Evolutionary conservation across 2,888 invertebrate species (phyloP), one percentile per base, ranked within the genome.

Genomic region (Maniola hyperantus): DNA sequence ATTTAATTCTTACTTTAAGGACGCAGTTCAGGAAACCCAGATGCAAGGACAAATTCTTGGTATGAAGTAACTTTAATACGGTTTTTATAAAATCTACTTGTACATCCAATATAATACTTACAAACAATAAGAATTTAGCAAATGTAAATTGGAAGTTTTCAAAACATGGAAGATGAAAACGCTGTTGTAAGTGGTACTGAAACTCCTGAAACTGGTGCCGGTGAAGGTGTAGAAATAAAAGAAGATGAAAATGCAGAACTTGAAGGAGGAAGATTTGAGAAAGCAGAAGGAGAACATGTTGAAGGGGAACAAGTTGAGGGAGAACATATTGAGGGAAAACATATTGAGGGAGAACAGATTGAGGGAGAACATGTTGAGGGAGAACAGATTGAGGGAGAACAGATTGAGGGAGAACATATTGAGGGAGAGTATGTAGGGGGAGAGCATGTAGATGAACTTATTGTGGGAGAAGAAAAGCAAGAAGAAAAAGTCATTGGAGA

Each of bases 21-120:
- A 74, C 75, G 67, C 79, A 85, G 20, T 83, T 89, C 55, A 78
- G 78, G 36, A 85, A 81, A 72, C 82, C 82, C 64, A 80, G 82
- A 85, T 79, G 83, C 66, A 79, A 80, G 66, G 86, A 90, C 71
- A 81, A 83, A 46, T 84, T 79, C 73, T 74, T 86, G 68, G 88
- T 89, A 72, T 89, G 80, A 87, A 55, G 50, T 74, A 73, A 68
- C 33, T 55, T 18, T 48, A 10, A 36, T 50, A 15, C 15, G 20
- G 8, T 46, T 60, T 59, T 8, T 36, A 4, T 11, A 46, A 5
- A 10, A 11, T 50, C 2, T 50, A 13, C 34, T n/a, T n/a, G n/a
- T n/a, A n/a, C n/a, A n/a, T n/a, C n/a, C n/a, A n/a, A 39, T 39
- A 15, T 20, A 48, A 42, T 33, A 42, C 8, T 39, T 36, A 15